Base-by-base conservation (phyloP, 1,140 invertebrate genomes). In the Chionoecetes opilio region DNA sequence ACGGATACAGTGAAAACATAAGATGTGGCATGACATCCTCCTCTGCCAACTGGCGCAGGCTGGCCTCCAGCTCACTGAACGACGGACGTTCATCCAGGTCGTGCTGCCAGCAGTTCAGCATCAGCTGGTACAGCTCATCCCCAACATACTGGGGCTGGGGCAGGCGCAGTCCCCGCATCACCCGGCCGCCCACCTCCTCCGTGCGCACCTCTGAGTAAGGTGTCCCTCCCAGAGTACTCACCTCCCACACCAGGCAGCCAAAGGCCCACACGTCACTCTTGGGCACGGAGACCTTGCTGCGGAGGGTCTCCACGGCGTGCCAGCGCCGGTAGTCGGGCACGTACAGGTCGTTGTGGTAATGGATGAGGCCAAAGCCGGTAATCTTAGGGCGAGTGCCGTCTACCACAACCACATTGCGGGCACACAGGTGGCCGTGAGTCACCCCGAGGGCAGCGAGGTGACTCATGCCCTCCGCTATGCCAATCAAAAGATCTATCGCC, bases 261-360 rank as follows among this genome's bases (percentile, higher is more conserved):
- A 98, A 99, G 0, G 98, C 98, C 98, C 98, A 99, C 3, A 98
- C 97, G 96, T 99, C 98, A 94, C 98, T 98, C 96, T 98, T 98
- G 1, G 97, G 97, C 37, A 98, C 97, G 92, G 97, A 98, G 63
- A 97, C 97, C 37, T 98, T 97, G 86, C 75, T 93, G 26, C 91
- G 94, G 11, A 96, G 91, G 95, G 98, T 98, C 96, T 99, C 98
- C 34, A 98, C 97, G 0, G 98, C 98, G 3, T 98, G 98, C 98
- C 98, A 99, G 32, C 98, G 97, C 0, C 98, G 98, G 96, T 98
- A 98, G 96, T 98, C 98, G 21, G 97, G 97, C 89, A 96, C 96
- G 96, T 97, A 94, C 8, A 96, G 85, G 34, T 96, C 95, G 89
- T 96, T 96, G 82, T 92, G 95, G 96, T 97, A 97, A 86, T 98